Percentiles rank a stretch among this genome's conserved stretches.
phyloP scores from a whole-genome alignment of 2,888 invertebrate genomes.

The Xiphydria camelus region DNA sequence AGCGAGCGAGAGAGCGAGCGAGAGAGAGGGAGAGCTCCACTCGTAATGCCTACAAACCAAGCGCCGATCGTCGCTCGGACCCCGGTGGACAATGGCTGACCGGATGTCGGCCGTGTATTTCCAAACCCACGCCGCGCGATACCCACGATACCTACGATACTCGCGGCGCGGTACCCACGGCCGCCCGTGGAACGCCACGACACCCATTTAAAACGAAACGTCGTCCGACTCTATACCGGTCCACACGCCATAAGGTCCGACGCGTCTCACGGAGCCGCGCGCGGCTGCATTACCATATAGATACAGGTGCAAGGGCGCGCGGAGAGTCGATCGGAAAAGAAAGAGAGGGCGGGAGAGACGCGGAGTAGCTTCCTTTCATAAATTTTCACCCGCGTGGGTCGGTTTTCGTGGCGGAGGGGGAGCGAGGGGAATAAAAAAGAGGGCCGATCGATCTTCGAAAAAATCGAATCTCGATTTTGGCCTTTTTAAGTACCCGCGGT shows the following conservation, averaged over 20 bases:
- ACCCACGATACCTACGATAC: neutral
- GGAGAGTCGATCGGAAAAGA: no score
- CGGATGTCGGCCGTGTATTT: slow-evolving; percentile 43
- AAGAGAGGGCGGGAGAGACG: slow-evolving; percentile 23
- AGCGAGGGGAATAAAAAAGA: slow-evolving; percentile 4
- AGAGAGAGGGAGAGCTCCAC: slow-evolving; percentile 9
- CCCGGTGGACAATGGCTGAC: slow-evolving; percentile 47
- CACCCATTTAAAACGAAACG: no score
- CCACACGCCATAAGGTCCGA: no score
- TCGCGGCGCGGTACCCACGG: neutral
- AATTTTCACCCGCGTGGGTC: slow-evolving; percentile 14
- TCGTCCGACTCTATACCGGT: no score
- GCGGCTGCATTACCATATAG: slow-evolving; percentile 32
- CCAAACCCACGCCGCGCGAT: slow-evolving; percentile 44
- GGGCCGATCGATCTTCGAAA: no score
- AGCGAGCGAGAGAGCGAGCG: slow-evolving; percentile 10
- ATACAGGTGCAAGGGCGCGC: slow-evolving; percentile 25
- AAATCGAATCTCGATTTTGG: no score
- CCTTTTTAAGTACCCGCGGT: no score
- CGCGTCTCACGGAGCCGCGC: no score
- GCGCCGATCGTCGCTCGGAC: slow-evolving; percentile 32
- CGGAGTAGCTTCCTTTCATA: slow-evolving; percentile 18
- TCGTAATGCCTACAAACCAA: slow-evolving; percentile 27
- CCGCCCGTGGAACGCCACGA: neutral
- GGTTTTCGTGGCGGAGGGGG: slow-evolving; percentile 5